Base-by-base conservation (phyloP, 1,140 invertebrate species). In the Hyposmocoma kahamanoa region DNA sequence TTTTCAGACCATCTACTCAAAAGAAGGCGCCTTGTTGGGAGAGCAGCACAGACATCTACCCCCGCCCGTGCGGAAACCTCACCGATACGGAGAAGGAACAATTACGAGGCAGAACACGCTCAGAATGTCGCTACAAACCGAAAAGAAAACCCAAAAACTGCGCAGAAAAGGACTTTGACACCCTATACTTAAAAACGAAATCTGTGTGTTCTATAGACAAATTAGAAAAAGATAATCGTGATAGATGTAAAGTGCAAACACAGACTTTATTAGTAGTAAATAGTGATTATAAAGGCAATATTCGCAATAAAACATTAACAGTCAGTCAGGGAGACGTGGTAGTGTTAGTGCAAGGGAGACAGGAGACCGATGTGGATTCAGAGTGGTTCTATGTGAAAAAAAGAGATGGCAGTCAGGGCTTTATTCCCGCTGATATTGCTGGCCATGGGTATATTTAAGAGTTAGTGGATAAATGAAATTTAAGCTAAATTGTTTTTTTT, bases 351-450 rank as follows among this genome's bases (percentile, higher is more conserved):
- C 86, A 89, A 59, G 71, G 75, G 10, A 81, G 81, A 21, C 72
- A 73, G 19, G 87, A 88, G 54, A 50, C 70, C 11, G 78, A 86
- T 48, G 83, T 84, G 20, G 82, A 85, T 42, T 68, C 71, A 3
- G 90, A 92, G 41, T 94, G 92, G 92, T 94, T 93, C 72, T 94
- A 91, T 80, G 90, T 95, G 1, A 87, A 87, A 60, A 90, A 90
- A 36, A 88, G 87, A 45, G 90, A 92, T 55, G 92, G 92, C 0
- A 86, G 73, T 36, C 91, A 93, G 60, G 93, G 93, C 30, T 93
- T 92, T 50, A 94, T 95, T 51, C 93, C 93, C 1, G 91, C 92
- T n/a, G 88, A 88, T 15, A 88, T 94, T 19, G 92, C 92, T 34
- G 92, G 91, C 10, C 90, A 94, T 77, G 91, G 92, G 11, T 94